These are phyloP conservation scores for Grallaria varia DNA, from an alignment of 2,113 vertebrate genomes.

Conservation along the genomic window DNA sequence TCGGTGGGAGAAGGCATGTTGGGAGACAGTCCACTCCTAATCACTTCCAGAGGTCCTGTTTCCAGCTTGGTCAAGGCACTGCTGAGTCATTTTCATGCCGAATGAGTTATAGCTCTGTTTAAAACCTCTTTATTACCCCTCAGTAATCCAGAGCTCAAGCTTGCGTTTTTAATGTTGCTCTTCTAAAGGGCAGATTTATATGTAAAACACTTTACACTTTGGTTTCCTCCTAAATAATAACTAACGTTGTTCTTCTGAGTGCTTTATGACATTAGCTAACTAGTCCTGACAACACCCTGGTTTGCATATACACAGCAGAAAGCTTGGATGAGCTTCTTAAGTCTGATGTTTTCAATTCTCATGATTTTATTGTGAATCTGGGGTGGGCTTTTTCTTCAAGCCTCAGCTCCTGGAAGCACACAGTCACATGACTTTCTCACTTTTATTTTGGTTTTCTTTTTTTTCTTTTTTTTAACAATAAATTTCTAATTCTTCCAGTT, in stretches of 20 bases:
- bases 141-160: conserved; percentile 33
- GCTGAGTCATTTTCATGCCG: conserved; percentile 53
- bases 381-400: conserved; percentile 41
- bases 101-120: conserved; percentile 44
- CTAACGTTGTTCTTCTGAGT: conserved; percentile 32
- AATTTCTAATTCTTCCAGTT: conserved; percentile 4
- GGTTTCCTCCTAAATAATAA: conserved; percentile 65
- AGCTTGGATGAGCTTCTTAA: conserved; percentile 38
- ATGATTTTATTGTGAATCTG: conserved; percentile 36
- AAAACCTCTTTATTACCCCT: conserved; percentile 40
- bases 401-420: conserved; percentile 40
- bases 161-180: background rate
- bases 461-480: background rate
- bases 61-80: conserved; percentile 21
- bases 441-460: too few species aligned
- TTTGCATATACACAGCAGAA: conserved; percentile 55
- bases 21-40: background rate
- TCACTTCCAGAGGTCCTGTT: conserved; percentile 36
- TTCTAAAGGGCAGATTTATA: conserved; percentile 57
- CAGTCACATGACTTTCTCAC: background rate
- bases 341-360: conserved; percentile 48
- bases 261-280: conserved; percentile 55
- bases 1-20: background rate
- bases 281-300: conserved; percentile 55
- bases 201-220: conserved; percentile 64